Evolutionary conservation across 2,113 vertebrate species (phyloP), one percentile per base, ranked within the genome.

Genomic region (Centropus unirufus): DNA sequence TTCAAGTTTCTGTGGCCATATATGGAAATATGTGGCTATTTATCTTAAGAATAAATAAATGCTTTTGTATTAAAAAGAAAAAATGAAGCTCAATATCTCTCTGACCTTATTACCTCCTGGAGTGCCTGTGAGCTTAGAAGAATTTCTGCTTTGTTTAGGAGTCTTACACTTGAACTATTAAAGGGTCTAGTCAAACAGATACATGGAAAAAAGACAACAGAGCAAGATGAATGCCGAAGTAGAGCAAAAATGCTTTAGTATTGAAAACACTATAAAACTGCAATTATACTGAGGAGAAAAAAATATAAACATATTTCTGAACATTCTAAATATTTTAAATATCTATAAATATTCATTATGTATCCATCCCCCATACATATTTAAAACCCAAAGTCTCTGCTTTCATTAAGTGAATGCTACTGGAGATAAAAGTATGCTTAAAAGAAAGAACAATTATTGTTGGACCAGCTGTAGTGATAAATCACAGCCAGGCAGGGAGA

Each of bases 391-490:
- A 46, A 91, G 77, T 77, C 93, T 94, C 93, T 83, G 64, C 70
- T 95, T 97, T 94, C 93, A 93, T 97, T 94, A 97, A 95, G 54
- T 83, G 64, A 91, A 89, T 94, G 94, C 17, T 87, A 77, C 87
- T 78, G 87, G 64, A 96, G 94, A 97, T 96, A 97, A 97, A 97
- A 96, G 66, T 90, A 82, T 96, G 93, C 47, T 96, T 96, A 93
- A 96, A 94, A 96, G 95, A 96, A 96, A 94, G 89, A 88, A 96
- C 94, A 94, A 92, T 96, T 96, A 96, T 87, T 89, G 86, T 46
- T 73, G 44, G 92, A 83, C 89, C 93, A 97, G 94, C 94, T 96
- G 87, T 94, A 95, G 91, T 85, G 92, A 97, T 96, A 97, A 96
- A 96, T 97, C 97, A 94, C 88, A 95, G 75, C 26, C 89, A 90